These are phyloP conservation scores for Eulemur albifrons DNA, from an alignment of 2,797 vertebrate species.

Conservation along the genomic window DNA sequence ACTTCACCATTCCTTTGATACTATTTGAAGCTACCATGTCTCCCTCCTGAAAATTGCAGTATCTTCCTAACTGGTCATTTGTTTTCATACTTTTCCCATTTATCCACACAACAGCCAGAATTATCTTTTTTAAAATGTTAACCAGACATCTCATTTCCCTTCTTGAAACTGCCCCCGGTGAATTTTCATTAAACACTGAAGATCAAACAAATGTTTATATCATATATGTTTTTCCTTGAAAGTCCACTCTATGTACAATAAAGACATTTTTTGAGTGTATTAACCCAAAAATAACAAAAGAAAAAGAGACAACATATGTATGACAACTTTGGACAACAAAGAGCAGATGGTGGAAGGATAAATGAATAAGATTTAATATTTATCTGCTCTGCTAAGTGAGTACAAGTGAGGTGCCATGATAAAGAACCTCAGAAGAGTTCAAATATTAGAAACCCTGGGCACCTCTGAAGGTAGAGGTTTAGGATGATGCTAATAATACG, in stretches of 20 bases:
- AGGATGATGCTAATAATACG: background rate
- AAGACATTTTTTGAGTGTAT: background rate
- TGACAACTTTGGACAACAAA: background rate
- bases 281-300: background rate
- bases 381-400: background rate
- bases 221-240: background rate
- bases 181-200: background rate
- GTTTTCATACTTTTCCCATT: background rate
- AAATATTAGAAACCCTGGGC: background rate
- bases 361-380: background rate
- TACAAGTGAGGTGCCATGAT: background rate
- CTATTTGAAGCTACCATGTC: background rate
- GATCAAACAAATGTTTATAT: background rate
- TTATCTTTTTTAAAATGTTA: background rate
- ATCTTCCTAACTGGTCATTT: background rate
- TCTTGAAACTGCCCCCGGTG: background rate
- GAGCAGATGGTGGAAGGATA: background rate
- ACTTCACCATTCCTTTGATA: background rate
- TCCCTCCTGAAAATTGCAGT: background rate
- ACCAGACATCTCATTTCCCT: background rate
- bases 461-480: rapidly evolving
- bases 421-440: background rate
- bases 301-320: background rate
- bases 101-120: background rate
- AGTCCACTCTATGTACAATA: background rate